These are phyloP conservation scores for Dromas ardeola DNA, from an alignment of 2,113 vertebrate species.

Conservation along the genomic window DNA sequence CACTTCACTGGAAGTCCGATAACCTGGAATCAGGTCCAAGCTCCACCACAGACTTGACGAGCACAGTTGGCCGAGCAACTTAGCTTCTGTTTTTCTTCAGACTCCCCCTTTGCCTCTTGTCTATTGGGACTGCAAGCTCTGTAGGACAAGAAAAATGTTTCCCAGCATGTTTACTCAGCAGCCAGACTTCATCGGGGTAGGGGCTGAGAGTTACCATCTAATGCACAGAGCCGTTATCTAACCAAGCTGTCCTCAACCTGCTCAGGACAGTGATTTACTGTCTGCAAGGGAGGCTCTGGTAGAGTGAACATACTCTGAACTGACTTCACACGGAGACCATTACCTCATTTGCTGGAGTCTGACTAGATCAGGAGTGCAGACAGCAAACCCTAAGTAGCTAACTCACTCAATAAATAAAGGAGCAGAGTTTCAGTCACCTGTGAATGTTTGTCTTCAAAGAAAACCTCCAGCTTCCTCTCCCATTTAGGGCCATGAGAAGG, in stretches of 20 bases:
- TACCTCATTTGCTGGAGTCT: neutral
- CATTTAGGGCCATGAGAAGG: neutral
- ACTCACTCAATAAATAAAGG: neutral
- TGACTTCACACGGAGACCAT: neutral
- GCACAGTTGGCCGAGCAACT: neutral
- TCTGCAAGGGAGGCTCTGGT: constrained; percentile 40
- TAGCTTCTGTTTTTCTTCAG: neutral
- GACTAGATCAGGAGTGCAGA: neutral
- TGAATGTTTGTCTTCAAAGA: neutral
- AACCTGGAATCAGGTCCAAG: neutral
- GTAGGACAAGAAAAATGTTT: constrained; percentile 19
- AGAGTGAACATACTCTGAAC: neutral
- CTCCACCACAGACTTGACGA: neutral
- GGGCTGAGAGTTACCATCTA: neutral
- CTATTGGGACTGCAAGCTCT: neutral
- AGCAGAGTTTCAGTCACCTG: neutral
- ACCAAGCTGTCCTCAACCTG: constrained; percentile 44
- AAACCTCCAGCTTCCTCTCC: neutral
- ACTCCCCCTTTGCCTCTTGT: neutral
- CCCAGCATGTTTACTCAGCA: constrained; percentile 5
- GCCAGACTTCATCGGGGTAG: neutral
- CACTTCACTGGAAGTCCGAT: too few species aligned
- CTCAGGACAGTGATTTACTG: constrained; percentile 32
- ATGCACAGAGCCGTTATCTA: neutral
- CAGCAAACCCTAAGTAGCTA: neutral